phyloP scores from a whole-genome alignment of 2,797 vertebrate genomes.

The Merluccius polli region DNA sequence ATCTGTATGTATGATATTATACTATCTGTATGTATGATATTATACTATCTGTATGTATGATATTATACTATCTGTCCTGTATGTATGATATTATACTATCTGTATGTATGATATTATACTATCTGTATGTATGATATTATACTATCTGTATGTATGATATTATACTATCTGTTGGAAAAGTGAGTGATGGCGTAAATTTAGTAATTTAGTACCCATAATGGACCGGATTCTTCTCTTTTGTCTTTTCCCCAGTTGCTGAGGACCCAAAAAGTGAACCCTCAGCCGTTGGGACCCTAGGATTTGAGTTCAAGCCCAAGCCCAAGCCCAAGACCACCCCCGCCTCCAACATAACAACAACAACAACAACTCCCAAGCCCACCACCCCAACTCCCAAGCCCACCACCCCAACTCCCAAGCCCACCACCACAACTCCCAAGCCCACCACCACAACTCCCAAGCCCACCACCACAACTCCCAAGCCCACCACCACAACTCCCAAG shows the following conservation, averaged over 20 bases:
- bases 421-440: rapidly evolving
- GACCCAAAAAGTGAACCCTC: neutral
- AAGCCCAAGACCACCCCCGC: neutral
- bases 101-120: too few relatives aligned
- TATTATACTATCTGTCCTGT: too few relatives aligned
- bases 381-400: neutral
- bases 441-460: rapidly evolving
- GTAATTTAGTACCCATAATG: neutral
- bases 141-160: too few relatives aligned
- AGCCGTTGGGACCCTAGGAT: neutral
- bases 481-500: neutral
- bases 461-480: neutral
- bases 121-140: too few relatives aligned
- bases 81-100: too few relatives aligned
- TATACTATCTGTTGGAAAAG: neutral
- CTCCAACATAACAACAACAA: neutral
- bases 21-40: too few relatives aligned
- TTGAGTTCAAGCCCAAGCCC: too few relatives aligned
- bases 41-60: too few relatives aligned
- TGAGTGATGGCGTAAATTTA: neutral
- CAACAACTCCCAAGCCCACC: neutral
- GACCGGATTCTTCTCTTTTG: neutral
- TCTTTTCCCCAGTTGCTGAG: neutral
- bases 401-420: neutral
- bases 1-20: too few relatives aligned